These are phyloP conservation scores for Platyscapa corneri DNA, from an alignment of 1,140 invertebrate genomes.

Conservation along the genomic window DNA sequence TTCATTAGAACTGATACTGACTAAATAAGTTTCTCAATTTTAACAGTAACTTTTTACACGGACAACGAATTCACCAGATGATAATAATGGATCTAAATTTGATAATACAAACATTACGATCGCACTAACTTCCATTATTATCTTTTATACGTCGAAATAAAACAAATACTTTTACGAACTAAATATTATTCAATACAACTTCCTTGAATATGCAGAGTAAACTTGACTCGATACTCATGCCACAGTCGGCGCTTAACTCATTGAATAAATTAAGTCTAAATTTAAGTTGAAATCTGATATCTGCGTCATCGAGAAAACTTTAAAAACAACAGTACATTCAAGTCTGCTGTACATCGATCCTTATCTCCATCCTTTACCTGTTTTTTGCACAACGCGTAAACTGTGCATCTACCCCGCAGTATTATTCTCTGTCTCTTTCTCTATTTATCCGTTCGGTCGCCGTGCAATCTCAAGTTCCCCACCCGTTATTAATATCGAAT, in stretches of 20 bases:
- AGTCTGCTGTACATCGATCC: neutral
- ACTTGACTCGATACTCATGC: neutral
- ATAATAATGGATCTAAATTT: neutral
- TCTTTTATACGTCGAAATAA: neutral
- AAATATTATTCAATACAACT: too few relatives aligned
- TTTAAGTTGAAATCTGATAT: constrained; percentile 1
- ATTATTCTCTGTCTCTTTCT: constrained; percentile 42
- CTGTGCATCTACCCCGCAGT: neutral
- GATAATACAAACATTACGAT: neutral
- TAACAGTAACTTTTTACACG: neutral
- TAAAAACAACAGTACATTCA: constrained; percentile 8
- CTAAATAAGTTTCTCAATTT: neutral
- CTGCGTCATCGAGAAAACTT: neutral
- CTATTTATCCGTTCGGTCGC: constrained; percentile 19
- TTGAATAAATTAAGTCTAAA: neutral
- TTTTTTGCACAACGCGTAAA: neutral
- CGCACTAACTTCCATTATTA: too few relatives aligned
- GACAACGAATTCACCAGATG: neutral
- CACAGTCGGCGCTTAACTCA: neutral
- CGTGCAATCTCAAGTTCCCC: constrained; percentile 26
- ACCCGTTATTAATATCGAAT: constrained; percentile 72
- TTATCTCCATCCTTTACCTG: constrained; percentile 14
- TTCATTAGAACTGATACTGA: neutral
- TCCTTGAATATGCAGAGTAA: neutral
- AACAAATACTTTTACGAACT: too few relatives aligned